Evolutionary conservation across 1,140 invertebrate species (phyloP).

Genomic region (Amyelois transitella): DNA sequence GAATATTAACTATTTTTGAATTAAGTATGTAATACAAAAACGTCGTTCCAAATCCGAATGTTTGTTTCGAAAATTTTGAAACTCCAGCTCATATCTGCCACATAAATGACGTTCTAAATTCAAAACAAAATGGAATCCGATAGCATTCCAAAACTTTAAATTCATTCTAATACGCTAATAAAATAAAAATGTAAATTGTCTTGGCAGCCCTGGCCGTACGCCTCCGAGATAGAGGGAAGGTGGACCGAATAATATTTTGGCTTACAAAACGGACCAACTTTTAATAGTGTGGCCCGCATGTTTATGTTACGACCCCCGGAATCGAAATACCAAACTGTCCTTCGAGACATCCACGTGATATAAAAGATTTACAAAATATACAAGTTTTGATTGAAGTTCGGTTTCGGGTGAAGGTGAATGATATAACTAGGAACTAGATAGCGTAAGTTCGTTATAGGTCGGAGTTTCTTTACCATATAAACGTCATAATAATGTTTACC

Average conservation of each 20-base stretch:
- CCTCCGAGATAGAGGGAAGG: conserved; percentile 53
- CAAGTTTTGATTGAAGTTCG: not conserved
- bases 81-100: conserved; percentile 2
- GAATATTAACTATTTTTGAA: too few relatives aligned
- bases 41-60: conserved; percentile 25
- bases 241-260: conserved; percentile 70
- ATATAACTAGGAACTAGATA: too few relatives aligned
- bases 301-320: conserved; percentile 62
- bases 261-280: conserved; percentile 70
- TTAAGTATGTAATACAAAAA: conserved; percentile 39
- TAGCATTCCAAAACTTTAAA: conserved; percentile 4
- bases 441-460: too few relatives aligned
- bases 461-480: too few relatives aligned
- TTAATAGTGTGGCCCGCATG: conserved; percentile 70
- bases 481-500: too few relatives aligned
- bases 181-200: conserved; percentile 61
- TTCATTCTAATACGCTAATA: conserved; percentile 18
- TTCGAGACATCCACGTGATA: conserved; percentile 32
- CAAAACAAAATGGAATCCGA: not conserved
- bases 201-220: conserved; percentile 50
- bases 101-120: not conserved
- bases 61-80: conserved; percentile 33
- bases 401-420: too few relatives aligned
- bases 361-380: conserved; percentile 19
- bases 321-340: conserved; percentile 42